A percentile compares a stretch with the other conserved stretches of the same genome.
These are phyloP conservation scores for Rhopilema esculentum DNA, from an alignment of 30 jellyfish, hydroid and myxozoan genomes.

Conservation along the genomic window DNA sequence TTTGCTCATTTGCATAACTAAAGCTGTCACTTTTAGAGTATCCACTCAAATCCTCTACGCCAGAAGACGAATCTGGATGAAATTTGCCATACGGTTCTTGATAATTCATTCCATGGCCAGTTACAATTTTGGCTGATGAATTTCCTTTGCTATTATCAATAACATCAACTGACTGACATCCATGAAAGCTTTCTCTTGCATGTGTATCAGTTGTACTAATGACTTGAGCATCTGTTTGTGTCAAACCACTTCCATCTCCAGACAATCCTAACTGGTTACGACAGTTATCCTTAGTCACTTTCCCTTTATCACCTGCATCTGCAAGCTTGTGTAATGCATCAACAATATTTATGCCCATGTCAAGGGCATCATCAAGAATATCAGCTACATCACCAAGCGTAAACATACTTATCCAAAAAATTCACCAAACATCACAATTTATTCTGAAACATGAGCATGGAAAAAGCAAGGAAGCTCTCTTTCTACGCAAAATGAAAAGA, in stretches of 20 bases:
- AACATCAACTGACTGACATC: neutral
- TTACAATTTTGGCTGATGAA: neutral
- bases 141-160: neutral
- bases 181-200: neutral
- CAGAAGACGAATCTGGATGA: neutral
- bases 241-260: neutral
- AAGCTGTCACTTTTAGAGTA: neutral
- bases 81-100: neutral
- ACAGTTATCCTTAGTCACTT: slow-evolving; percentile 66
- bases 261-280: slow-evolving; percentile 44
- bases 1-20: neutral
- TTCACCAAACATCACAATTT: neutral
- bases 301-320: slow-evolving; percentile 90
- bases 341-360: slow-evolving; percentile 92
- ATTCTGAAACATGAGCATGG: neutral
- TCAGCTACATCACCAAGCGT: slow-evolving; percentile 99
- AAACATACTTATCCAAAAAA: slow-evolving; percentile 57
- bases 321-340: slow-evolving; percentile 90
- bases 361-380: slow-evolving; percentile 93
- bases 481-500: no score
- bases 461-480: no score
- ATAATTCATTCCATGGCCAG: neutral
- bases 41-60: neutral
- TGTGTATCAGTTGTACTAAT: neutral
- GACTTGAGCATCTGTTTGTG: neutral